Conservation (phyloP, 2,797 vertebrate species). For the Kryptolebias ocellatus region DNA sequence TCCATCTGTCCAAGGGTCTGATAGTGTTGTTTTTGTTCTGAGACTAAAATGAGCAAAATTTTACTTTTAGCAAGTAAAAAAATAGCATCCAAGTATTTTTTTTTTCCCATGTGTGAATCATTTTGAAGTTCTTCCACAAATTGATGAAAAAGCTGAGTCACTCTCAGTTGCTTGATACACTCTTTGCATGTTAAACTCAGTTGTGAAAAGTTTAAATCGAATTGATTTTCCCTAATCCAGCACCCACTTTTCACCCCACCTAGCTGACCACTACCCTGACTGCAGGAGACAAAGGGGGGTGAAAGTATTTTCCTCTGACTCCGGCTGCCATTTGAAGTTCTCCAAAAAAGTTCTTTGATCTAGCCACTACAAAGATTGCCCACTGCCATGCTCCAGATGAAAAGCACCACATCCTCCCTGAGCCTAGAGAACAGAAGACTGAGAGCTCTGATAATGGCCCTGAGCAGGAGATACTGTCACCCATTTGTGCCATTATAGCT, state of each 20-base stretch:
- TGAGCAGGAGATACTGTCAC: slow-evolving; percentile 62
- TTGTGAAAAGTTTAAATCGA: slow-evolving; percentile 30
- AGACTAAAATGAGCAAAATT: slow-evolving; percentile 40
- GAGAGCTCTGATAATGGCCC: slow-evolving; percentile 71
- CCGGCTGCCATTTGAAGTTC: slow-evolving; percentile 63
- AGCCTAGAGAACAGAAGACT: slow-evolving; percentile 55
- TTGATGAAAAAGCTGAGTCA: slow-evolving; percentile 30
- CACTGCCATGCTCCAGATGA: slow-evolving; percentile 52
- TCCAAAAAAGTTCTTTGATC: slow-evolving; percentile 70
- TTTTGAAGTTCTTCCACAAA: slow-evolving; percentile 30
- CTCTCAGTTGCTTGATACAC: slow-evolving; percentile 10
- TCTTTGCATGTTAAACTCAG: slow-evolving; percentile 27
- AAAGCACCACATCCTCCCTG: slow-evolving; percentile 53
- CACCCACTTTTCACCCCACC: slow-evolving; percentile 26
- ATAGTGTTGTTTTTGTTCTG: slow-evolving; percentile 36
- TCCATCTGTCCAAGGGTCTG: slow-evolving; percentile 28
- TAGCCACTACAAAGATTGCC: slow-evolving; percentile 65
- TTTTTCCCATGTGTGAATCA: slow-evolving; percentile 15
- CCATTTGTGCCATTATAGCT: slow-evolving; percentile 67
- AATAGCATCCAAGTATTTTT: slow-evolving; percentile 28
- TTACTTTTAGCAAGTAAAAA: slow-evolving; percentile 22
- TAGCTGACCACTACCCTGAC: slow-evolving; percentile 28
- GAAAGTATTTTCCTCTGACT: slow-evolving; percentile 64
- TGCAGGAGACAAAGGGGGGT: slow-evolving; percentile 61
- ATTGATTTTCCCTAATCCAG: slow-evolving; percentile 29